Conservation (phyloP, 2,888 invertebrate species). For the Ditula angustiorana region DNA sequence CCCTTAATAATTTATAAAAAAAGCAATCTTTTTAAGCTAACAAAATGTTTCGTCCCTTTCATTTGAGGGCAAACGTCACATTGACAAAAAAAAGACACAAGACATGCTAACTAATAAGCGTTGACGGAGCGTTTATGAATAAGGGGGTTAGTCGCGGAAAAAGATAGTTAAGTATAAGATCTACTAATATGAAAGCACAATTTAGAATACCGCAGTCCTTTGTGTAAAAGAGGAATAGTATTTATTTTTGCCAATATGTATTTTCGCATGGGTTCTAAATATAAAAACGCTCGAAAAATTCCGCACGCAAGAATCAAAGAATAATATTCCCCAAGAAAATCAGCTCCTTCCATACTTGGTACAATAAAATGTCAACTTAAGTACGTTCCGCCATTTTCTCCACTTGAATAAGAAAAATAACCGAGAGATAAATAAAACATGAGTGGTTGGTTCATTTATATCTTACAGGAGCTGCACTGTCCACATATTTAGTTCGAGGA, state of each 20-base stretch:
- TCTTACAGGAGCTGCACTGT: conserved; percentile 18
- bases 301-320: conserved; percentile 15
- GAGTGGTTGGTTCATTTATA: conserved; percentile 37
- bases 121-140: too few species aligned
- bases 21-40: too few species aligned
- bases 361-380: conserved; percentile 40
- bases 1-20: too few species aligned
- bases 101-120: too few species aligned
- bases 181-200: not conserved
- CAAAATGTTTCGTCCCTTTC: too few species aligned
- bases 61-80: too few species aligned
- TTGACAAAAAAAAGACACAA: too few species aligned
- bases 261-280: conserved; percentile 10
- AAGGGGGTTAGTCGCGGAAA: too few species aligned
- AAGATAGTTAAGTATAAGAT: not conserved
- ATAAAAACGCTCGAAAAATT: conserved; percentile 10
- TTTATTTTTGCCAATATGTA: not conserved
- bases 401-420: conserved; percentile 41
- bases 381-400: conserved; percentile 31
- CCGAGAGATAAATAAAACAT: conserved; percentile 41
- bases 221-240: not conserved
- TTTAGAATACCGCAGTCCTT: not conserved
- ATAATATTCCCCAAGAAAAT: conserved; percentile 32
- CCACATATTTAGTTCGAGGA: conserved; percentile 25
- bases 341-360: conserved; percentile 15